phyloP scores from a whole-genome alignment of 2,888 invertebrate species.

The Rutpela maculata region DNA sequence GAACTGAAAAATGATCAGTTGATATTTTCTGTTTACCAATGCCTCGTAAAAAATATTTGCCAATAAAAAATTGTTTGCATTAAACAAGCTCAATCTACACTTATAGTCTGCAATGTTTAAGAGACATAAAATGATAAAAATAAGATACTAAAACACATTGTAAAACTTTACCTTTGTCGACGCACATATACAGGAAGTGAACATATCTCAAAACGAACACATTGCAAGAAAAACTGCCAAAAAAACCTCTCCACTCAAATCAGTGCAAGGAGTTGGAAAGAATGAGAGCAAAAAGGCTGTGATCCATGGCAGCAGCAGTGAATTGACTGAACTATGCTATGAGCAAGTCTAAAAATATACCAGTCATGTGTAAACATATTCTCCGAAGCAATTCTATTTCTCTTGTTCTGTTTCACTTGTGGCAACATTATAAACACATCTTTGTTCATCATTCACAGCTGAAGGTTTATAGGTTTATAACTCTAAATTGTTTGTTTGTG shows the following conservation, averaged over 20 bases:
- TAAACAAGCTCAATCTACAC: background rate
- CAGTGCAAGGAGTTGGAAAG: slow-evolving; percentile 7
- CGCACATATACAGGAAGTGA: slow-evolving; percentile 38
- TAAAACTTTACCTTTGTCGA: slow-evolving; percentile 36
- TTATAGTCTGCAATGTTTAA: background rate
- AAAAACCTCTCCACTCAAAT: slow-evolving; percentile 15
- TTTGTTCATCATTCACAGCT: background rate
- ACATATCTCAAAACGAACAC: slow-evolving; percentile 34
- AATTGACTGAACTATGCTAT: slow-evolving; percentile 36
- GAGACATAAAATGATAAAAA: background rate
- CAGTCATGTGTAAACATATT: slow-evolving; percentile 40
- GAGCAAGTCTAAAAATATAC: slow-evolving; percentile 42
- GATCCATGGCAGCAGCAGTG: slow-evolving; percentile 28
- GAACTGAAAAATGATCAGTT: too few relatives aligned
- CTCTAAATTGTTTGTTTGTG: slow-evolving; percentile 23
- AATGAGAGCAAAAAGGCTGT: slow-evolving; percentile 38
- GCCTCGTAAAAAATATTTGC: background rate
- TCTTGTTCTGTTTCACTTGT: slow-evolving; percentile 32
- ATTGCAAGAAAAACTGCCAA: slow-evolving; percentile 1
- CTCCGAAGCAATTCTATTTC: slow-evolving; percentile 27
- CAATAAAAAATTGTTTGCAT: background rate
- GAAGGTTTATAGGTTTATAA: slow-evolving; percentile 25
- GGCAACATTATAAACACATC: slow-evolving; percentile 16
- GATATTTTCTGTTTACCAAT: too few relatives aligned
- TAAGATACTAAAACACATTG: background rate